These are phyloP conservation scores for Chrysotoxum bicinctum DNA, from an alignment of 2,888 invertebrate species.

Conservation along the genomic window DNA sequence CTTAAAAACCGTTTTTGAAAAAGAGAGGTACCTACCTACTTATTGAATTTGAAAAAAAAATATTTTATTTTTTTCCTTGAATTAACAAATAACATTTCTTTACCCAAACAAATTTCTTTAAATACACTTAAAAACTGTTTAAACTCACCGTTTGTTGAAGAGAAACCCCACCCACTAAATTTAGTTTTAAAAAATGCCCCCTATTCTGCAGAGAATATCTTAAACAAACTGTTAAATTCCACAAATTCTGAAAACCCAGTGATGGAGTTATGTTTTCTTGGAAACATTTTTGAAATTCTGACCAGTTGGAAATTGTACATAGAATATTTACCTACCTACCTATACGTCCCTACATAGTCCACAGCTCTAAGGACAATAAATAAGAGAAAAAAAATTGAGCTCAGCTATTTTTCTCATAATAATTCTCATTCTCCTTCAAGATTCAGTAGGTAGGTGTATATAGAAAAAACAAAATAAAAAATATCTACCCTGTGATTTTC, in stretches of 20 bases:
- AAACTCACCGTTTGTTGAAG: neutral
- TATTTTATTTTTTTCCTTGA: too few species aligned
- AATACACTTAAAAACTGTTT: neutral
- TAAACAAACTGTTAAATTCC: neutral
- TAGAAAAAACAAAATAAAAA: neutral
- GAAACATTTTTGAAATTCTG: constrained; percentile 7
- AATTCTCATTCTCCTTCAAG: constrained; percentile 1
- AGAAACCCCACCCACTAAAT: neutral
- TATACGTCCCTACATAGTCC: neutral
- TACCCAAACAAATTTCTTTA: too few species aligned
- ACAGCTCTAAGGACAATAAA: constrained; percentile 33
- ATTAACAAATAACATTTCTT: too few species aligned
- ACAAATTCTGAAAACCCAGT: neutral
- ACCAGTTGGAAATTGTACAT: neutral
- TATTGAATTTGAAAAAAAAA: too few species aligned
- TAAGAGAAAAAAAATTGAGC: neutral
- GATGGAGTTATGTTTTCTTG: neutral
- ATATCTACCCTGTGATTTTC: constrained; percentile 68
- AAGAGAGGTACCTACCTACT: too few species aligned
- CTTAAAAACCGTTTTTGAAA: too few species aligned
- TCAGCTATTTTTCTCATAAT: constrained; percentile 32
- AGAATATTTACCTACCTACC: neutral
- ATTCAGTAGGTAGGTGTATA: neutral
- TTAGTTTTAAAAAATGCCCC: neutral
- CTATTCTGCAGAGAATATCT: neutral